Base-by-base conservation (phyloP, 2,888 invertebrate genomes). In the Phorcus lineatus region DNA sequence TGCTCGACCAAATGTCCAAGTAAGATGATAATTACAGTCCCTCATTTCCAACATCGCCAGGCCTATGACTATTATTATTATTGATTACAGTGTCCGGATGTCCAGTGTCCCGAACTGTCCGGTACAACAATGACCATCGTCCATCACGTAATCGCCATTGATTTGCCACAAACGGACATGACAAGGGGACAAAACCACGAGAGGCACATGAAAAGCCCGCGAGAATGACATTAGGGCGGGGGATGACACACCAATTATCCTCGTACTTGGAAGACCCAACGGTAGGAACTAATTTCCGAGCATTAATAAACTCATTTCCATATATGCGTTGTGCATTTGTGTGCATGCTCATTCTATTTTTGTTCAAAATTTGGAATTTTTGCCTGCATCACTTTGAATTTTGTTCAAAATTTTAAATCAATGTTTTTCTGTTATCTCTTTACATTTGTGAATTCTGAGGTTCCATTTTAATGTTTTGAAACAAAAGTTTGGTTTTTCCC, bases 291-390 rank as follows among this genome's bases (percentile, higher is more conserved):
- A 13, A 62, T 62, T 62, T 62, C 62, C 62, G 22, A 16, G 28
- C 62, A 62, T 28, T 22, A 31, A 62, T 62, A 62, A 62, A 62
- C 62, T 62, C 62, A 62, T 62, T 62, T 62, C 62, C 62, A 62
- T 3, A 16, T 28, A 28, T 62, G 62, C 28, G 62, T 28, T 62
- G 62, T 62, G 62, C 62, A 62, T 62, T 62, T 62, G 24, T 62
- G 62, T 62, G 62, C 62, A 62, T 62, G 62, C n/a, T 62, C 28
- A 24, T 62, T 62, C 62, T 62, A 62, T 62, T 62, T 62, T 62
- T 9, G 22, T 62, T 62, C 0, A 28, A 17, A 62, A 28, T 24
- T 28, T 24, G 4, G 62, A 62, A 24, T 62, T 24, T 28, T 62
- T 24, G 47, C 13, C 13, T 13, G 7, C 47, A 47, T 47, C 11